Evolutionary conservation across 2,888 invertebrate genomes (phyloP).

Genomic region (Lasioglossum morio): DNA sequence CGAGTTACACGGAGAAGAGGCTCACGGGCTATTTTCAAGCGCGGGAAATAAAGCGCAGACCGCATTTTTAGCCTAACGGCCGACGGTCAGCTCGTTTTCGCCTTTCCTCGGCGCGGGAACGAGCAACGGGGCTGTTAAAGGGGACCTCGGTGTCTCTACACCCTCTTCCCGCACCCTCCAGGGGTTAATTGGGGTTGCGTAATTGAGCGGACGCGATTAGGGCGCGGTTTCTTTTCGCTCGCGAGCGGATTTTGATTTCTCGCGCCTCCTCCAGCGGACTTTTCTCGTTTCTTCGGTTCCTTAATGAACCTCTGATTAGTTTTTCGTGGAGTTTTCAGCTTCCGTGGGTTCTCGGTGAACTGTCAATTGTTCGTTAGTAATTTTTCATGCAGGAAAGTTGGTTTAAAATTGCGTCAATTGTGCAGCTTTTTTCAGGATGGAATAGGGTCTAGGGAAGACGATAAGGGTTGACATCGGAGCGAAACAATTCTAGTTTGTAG

Average conservation of each 20-base stretch:
- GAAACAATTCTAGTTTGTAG: too few relatives aligned
- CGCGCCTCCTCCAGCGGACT: not conserved
- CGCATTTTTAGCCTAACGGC: conserved; percentile 81
- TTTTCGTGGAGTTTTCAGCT: not conserved
- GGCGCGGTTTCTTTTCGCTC: conserved; percentile 26
- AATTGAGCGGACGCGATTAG: conserved; percentile 46
- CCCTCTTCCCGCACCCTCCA: not conserved
- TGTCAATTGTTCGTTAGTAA: not conserved
- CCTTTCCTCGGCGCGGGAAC: conserved; percentile 55
- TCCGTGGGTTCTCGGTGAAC: not conserved
- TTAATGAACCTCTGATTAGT: conserved; percentile 1
- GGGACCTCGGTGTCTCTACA: conserved; percentile 12
- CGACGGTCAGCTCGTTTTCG: conserved; percentile 82
- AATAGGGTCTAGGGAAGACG: not conserved
- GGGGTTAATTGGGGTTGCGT: conserved; percentile 60
- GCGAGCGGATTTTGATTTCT: not conserved
- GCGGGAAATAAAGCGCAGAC: conserved; percentile 81
- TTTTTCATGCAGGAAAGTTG: not conserved
- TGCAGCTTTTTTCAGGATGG: not conserved
- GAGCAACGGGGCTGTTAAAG: conserved; percentile 4
- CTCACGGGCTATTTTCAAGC: conserved; percentile 80
- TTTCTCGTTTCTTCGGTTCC: not conserved
- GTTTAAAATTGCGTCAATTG: not conserved
- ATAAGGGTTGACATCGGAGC: not conserved
- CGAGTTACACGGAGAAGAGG: conserved; percentile 24